A percentile compares a stretch with the other conserved stretches of the same genome.
Conservation (phyloP, 2,888 invertebrate species). For the Dasysyrphus albostriatus region DNA sequence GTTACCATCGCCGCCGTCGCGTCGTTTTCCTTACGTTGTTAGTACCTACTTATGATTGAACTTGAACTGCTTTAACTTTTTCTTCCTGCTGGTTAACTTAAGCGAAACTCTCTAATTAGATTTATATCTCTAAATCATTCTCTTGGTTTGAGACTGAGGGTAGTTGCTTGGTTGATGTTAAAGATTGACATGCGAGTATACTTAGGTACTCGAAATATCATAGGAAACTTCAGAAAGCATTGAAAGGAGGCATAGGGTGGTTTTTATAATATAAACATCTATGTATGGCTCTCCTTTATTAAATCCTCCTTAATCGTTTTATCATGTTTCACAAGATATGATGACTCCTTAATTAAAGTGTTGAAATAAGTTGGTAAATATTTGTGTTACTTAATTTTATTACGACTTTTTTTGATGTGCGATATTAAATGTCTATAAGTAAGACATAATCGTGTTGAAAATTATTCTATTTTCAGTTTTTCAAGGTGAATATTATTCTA, state of each 20-base stretch:
- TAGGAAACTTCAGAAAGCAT: not conserved
- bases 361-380: conserved; percentile 3
- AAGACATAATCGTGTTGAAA: too few species aligned
- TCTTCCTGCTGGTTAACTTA: conserved; percentile 31
- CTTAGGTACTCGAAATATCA: conserved; percentile 33
- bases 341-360: conserved; percentile 14
- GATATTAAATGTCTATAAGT: too few species aligned
- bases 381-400: conserved; percentile 13
- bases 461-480: too few species aligned
- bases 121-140: conserved; percentile 67
- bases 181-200: conserved; percentile 4
- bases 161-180: conserved; percentile 2
- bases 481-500: too few species aligned
- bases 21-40: not conserved
- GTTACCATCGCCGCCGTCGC: conserved; percentile 1
- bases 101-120: conserved; percentile 71
- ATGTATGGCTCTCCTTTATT: not conserved
- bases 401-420: not conserved
- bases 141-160: conserved; percentile 43
- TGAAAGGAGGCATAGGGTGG: not conserved
- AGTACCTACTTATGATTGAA: conserved; percentile 54
- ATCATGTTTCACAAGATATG: conserved; percentile 13
- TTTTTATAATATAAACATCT: not conserved
- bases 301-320: not conserved
- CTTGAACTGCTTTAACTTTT: conserved; percentile 35